Percentiles rank a stretch among this genome's conserved stretches.
These are phyloP conservation scores for Epizoanthus ramosus DNA, from an alignment of 92 coral and sea anemone genomes.

Conservation along the genomic window DNA sequence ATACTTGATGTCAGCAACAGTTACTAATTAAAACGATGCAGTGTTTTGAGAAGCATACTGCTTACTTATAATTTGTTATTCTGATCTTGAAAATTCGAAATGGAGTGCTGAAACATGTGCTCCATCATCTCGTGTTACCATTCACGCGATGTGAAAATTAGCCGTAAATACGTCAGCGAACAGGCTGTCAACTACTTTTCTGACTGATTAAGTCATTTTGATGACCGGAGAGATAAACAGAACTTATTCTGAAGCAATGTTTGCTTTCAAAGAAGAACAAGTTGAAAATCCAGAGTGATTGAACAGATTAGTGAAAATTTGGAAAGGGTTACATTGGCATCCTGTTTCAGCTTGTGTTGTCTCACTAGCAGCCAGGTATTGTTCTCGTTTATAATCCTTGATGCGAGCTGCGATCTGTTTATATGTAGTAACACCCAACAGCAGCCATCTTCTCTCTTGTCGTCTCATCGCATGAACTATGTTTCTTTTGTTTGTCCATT, in stretches of 20 bases:
- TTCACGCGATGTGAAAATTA: not conserved
- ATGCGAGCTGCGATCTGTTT: not conserved
- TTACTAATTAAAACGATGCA: not conserved
- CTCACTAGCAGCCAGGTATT: not conserved
- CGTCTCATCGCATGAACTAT: conserved; percentile 1
- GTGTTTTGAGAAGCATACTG: not conserved
- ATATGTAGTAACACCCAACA: not conserved
- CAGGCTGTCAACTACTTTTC: conserved; percentile 14
- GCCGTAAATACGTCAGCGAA: not conserved
- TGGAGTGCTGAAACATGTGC: not conserved
- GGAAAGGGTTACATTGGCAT: not conserved
- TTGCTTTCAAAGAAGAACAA: conserved; percentile 24
- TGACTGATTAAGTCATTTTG: conserved; percentile 25
- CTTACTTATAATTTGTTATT: too few relatives aligned
- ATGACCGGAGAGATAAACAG: conserved; percentile 25
- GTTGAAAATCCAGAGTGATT: not conserved
- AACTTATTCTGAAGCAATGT: conserved; percentile 6
- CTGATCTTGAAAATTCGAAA: not conserved
- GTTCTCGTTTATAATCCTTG: not conserved
- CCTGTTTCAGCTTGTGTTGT: not conserved
- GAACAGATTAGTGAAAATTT: not conserved
- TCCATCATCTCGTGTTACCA: conserved; percentile 3
- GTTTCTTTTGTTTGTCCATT: conserved; percentile 6
- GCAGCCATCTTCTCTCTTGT: conserved; percentile 1
- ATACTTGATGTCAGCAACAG: not conserved